Evolutionary conservation across 2,888 invertebrate genomes (phyloP), one percentile per base, ranked within the genome.

Genomic region (Ernsta delagoae): DNA sequence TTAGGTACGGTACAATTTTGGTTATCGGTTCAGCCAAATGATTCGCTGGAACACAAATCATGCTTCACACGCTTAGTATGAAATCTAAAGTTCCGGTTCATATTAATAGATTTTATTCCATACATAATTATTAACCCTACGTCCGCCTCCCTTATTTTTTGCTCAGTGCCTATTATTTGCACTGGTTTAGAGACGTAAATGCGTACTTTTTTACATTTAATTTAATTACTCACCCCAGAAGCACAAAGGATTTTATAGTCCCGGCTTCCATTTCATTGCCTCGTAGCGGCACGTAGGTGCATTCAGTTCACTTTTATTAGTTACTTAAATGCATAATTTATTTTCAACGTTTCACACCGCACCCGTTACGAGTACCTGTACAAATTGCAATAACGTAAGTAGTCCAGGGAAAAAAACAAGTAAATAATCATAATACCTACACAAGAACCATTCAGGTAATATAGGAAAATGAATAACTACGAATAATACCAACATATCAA

Each of bases 171-270:
- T 31, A 62, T 50, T 62, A 62, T 62, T 62, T 50, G 62, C 50
- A 62, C 62, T 53, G 62, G 8, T 62, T 50, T 45, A 50, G 62
- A 36, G 50, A 50, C 53, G 50, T 62, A 62, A 53, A 62, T 62
- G 53, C 39, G 16, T 11, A 43, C 41, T 31, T 31, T 31, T 31
- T 31, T 43, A 9, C 43, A 54, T 54, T 41, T 63, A 63, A 54
- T 54, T 41, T 63, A 63, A 31, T 53, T 63, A 62, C 62, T 62
- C 24, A 62, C 16, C 50, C 50, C 50, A 34, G n/a, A 7, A 39
- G 53, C 53, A 63, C 63, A 63, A 63, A 53, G 63, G 63, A 41
- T 53, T 63, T 63, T 63, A 63, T 54, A 41, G 53, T 39, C 62
- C 39, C 53, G 62, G 11, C 6, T 11, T 53, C 39, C 39, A 39